These are phyloP conservation scores for Silurus meridionalis DNA, from an alignment of 2,113 vertebrate genomes.

Conservation along the genomic window DNA sequence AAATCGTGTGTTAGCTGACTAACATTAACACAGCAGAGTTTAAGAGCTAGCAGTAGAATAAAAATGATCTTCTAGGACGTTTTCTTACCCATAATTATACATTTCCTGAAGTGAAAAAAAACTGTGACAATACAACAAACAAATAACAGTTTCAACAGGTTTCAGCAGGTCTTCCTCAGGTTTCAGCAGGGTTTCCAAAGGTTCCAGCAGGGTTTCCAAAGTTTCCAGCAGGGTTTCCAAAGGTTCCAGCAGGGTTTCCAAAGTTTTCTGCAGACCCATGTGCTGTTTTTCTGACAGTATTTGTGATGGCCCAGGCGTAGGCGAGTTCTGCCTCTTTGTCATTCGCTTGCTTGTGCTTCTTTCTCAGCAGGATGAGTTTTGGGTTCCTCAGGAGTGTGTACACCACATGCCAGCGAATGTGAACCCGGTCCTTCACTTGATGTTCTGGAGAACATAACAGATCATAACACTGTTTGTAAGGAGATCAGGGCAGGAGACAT, in stretches of 20 bases:
- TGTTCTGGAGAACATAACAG: slow-evolving; percentile 57
- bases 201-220: not conserved
- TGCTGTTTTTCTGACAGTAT: not conserved
- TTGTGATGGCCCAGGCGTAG: slow-evolving; percentile 37
- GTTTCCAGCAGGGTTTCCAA: not conserved
- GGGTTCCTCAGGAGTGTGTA: slow-evolving; percentile 47
- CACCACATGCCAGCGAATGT: slow-evolving; percentile 75
- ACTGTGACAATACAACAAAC: too few relatives aligned
- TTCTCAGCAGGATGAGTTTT: slow-evolving; percentile 68
- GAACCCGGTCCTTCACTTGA: slow-evolving; percentile 60
- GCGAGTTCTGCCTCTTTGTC: slow-evolving; percentile 20
- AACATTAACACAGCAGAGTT: too few relatives aligned
- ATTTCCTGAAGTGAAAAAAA: too few relatives aligned
- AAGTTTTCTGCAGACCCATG: not conserved
- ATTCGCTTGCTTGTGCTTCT: slow-evolving; percentile 44
- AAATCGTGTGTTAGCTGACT: too few relatives aligned
- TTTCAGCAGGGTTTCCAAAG: not conserved
- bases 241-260: not conserved
- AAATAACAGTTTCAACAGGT: too few relatives aligned
- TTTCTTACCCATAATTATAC: too few relatives aligned
- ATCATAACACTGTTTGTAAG: not conserved
- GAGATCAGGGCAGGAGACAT: not conserved
- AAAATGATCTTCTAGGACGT: too few relatives aligned
- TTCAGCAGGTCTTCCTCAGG: too few relatives aligned
- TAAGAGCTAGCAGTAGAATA: too few relatives aligned